Percentiles rank a stretch among this genome's conserved stretches.
These are phyloP conservation scores for Aplodontia rufa DNA, from an alignment of 2,113 vertebrate species.

Conservation along the genomic window DNA sequence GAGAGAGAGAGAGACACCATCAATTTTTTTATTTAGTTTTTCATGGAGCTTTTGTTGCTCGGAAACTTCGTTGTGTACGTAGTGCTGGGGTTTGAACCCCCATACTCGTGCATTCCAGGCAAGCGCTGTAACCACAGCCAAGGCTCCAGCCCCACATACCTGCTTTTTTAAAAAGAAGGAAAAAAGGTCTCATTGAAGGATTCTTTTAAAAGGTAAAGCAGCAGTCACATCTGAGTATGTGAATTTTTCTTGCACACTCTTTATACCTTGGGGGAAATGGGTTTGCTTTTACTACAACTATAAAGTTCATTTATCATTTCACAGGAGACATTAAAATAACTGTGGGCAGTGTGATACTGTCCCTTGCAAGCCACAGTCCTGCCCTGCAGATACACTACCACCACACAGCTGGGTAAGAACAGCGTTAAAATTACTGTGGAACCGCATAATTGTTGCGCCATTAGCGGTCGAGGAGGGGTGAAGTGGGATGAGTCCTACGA, in stretches of 20 bases:
- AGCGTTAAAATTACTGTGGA: conserved; percentile 50
- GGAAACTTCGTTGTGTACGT: too few species aligned
- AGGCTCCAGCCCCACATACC: too few species aligned
- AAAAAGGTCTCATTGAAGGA: background rate
- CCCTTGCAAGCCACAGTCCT: conserved; percentile 46
- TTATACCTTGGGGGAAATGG: conserved; percentile 33
- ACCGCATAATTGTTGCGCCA: conserved; percentile 34
- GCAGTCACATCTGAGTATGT: background rate
- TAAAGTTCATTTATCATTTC: conserved; percentile 67
- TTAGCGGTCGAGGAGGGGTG: background rate
- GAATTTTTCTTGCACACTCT: conserved; percentile 25
- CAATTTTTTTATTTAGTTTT: too few species aligned
- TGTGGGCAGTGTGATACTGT: conserved; percentile 40
- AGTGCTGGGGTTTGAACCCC: too few species aligned
- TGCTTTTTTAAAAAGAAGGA: background rate
- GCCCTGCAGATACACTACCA: conserved; percentile 39
- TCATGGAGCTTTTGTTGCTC: too few species aligned
- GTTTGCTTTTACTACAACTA: conserved; percentile 55
- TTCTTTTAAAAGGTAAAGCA: background rate
- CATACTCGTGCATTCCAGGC: too few species aligned
- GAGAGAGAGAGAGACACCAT: too few species aligned
- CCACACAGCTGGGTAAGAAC: conserved; percentile 39
- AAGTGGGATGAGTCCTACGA: background rate
- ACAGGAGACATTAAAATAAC: conserved; percentile 68
- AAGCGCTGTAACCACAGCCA: too few species aligned